Evolutionary conservation across 2,797 vertebrate genomes (phyloP), one percentile per base, ranked within the genome.

Genomic region (Periparus ater): DNA sequence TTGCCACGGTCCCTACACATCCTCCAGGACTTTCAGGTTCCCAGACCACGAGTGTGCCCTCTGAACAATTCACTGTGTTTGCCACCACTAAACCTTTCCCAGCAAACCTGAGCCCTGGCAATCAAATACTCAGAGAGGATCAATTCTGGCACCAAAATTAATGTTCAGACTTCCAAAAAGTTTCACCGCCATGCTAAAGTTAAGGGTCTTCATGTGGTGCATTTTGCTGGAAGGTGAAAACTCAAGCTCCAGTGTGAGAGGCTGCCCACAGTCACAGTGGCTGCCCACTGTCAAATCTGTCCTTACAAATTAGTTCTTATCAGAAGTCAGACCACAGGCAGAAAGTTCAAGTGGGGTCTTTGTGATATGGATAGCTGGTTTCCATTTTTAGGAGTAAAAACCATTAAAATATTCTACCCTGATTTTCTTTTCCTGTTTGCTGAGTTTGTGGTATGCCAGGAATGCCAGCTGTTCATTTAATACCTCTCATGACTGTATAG

Each of bases 321-420:
- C 67, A 88, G 44, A 67, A 91, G 42, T 77, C 75, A 85, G 60
- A 82, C 32, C 85, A 83, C 22, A 95, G 25, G 74, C 48, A 76
- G 67, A 81, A 95, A 92, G 92, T 93, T 96, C 86, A 93, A 76
- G 58, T 68, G 67, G 60, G 92, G 89, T 92, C 74, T 94, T 78
- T 25, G 27, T 74, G 58, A 92, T 86, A 30, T 78, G 25, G 44
- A 72, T 72, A 86, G 58, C 30, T 84, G 51, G 17, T 89, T 96
- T 92, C 88, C 88, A 81, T 66, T 88, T 96, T 92, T 72, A 96
- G 86, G 84, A 92, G 55, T 48, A 87, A 61, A 86, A 29, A 7
- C 20, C 40, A 88, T 77, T 89, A 89, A 93, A 91, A 85, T 79
- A 82, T 60, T 63, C 75, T 78, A 50, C 34, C 12, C 11, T 81